Conservation (phyloP, 2,113 vertebrate genomes). For the Ondatra zibethicus region DNA sequence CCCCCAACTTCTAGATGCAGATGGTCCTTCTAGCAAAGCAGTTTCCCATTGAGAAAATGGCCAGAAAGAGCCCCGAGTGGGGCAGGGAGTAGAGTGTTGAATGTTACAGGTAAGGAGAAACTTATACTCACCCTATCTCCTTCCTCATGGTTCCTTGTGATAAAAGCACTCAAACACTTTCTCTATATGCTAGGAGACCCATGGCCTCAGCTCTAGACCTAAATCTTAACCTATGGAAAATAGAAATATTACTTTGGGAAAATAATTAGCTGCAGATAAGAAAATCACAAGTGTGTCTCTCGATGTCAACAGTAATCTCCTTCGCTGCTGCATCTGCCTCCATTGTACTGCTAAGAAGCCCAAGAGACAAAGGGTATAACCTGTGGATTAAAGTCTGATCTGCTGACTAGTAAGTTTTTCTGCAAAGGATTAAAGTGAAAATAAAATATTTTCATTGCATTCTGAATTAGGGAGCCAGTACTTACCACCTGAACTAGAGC, state of each 20-base stretch:
- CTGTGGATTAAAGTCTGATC: not conserved
- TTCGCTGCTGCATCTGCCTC: not conserved
- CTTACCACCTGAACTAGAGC: not conserved
- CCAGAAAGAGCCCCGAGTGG: not conserved
- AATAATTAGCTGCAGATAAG: slow-evolving; percentile 14
- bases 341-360: not conserved
- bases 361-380: not conserved
- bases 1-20: not conserved
- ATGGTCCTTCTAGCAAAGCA: not conserved
- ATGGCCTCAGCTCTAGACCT: not conserved
- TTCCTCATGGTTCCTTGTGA: not conserved
- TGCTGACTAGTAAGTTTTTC: not conserved
- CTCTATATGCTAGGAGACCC: not conserved
- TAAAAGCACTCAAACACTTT: not conserved
- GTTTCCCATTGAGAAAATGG: not conserved
- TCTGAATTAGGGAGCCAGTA: not conserved
- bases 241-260: not conserved
- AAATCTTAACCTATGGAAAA: not conserved
- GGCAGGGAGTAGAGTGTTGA: not conserved
- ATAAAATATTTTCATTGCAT: not conserved
- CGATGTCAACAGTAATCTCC: not conserved
- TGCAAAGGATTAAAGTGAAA: not conserved
- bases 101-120: not conserved
- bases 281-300: not conserved
- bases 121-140: not conserved